Conservation (phyloP, 2,113 vertebrate genomes). For the Paraplagusia blochii region DNA sequence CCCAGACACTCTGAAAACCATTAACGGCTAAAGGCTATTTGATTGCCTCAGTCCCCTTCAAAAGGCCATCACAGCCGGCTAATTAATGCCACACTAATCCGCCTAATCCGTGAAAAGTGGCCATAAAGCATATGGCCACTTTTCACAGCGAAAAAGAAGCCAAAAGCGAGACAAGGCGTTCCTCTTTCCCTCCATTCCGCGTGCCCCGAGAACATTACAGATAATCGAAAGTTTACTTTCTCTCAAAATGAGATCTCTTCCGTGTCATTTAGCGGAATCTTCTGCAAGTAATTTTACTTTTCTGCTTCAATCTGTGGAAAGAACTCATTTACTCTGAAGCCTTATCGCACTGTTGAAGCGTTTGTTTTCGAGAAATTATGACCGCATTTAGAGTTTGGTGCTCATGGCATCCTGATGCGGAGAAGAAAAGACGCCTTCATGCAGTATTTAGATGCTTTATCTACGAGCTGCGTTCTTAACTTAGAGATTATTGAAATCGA, state of each 20-base stretch:
- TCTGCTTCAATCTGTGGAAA: slow-evolving; percentile 17
- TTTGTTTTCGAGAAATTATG: slow-evolving; percentile 48
- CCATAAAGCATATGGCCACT: slow-evolving; percentile 56
- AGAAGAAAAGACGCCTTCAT: slow-evolving; percentile 20
- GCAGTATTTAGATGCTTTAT: slow-evolving; percentile 43
- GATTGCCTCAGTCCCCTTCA: slow-evolving; percentile 66
- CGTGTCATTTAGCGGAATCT: slow-evolving; percentile 10
- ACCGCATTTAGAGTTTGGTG: slow-evolving; percentile 26
- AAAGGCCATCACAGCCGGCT: slow-evolving; percentile 42
- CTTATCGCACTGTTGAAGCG: slow-evolving; percentile 32
- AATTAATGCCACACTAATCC: slow-evolving; percentile 64
- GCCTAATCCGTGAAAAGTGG: slow-evolving; percentile 43
- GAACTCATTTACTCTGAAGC: slow-evolving; percentile 35
- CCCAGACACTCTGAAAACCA: slow-evolving; percentile 44
- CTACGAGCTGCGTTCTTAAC: slow-evolving; percentile 24
- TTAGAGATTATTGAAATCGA: slow-evolving; percentile 40
- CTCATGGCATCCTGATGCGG: slow-evolving; percentile 37
- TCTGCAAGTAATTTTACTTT: slow-evolving; percentile 10
- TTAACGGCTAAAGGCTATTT: slow-evolving; percentile 49
- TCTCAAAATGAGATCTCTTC: slow-evolving; percentile 6
- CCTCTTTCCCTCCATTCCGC: slow-evolving; percentile 25
- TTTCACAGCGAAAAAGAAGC: slow-evolving; percentile 36
- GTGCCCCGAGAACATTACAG: background rate
- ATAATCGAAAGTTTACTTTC: slow-evolving; percentile 36
- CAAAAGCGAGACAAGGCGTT: slow-evolving; percentile 27